A percentile compares a stretch with the other conserved stretches of the same genome.
These are phyloP conservation scores for Mimas tiliae DNA, from an alignment of 2,888 invertebrate genomes.

Conservation along the genomic window DNA sequence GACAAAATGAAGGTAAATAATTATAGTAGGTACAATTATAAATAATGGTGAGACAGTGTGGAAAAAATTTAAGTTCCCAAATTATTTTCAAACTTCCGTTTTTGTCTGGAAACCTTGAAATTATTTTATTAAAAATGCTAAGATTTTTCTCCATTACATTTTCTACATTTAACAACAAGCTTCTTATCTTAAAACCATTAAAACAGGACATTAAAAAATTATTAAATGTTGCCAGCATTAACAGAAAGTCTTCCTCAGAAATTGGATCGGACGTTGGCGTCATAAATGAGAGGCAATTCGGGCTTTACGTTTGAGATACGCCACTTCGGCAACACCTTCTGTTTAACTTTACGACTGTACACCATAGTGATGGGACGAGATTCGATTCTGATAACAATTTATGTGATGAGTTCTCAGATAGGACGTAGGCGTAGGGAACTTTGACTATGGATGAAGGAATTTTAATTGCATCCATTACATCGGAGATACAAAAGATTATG, in stretches of 20 bases:
- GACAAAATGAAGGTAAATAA: no score
- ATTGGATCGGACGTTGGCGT: conserved; percentile 20
- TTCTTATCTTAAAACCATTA: conserved; percentile 15
- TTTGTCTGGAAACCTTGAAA: not conserved
- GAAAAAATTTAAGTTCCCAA: no score
- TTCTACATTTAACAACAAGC: not conserved
- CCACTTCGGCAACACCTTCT: conserved; percentile 47
- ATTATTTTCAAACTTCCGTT: no score
- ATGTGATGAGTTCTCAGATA: not conserved
- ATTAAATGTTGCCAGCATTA: conserved; percentile 24
- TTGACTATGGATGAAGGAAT: not conserved
- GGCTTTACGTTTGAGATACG: conserved; percentile 28
- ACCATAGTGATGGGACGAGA: conserved; percentile 27
- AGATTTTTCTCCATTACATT: not conserved
- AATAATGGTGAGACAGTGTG: no score
- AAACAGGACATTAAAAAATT: conserved; percentile 16
- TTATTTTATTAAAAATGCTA: not conserved
- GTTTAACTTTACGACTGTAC: conserved; percentile 50
- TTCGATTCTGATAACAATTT: not conserved
- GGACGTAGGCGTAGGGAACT: not conserved
- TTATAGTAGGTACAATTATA: no score
- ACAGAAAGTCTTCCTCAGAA: conserved; percentile 17
- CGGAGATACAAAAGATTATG: no score
- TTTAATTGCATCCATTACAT: not conserved
- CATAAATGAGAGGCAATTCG: conserved; percentile 25